Conservation (phyloP, 1,140 invertebrate species). For the Berghia stephanieae region DNA sequence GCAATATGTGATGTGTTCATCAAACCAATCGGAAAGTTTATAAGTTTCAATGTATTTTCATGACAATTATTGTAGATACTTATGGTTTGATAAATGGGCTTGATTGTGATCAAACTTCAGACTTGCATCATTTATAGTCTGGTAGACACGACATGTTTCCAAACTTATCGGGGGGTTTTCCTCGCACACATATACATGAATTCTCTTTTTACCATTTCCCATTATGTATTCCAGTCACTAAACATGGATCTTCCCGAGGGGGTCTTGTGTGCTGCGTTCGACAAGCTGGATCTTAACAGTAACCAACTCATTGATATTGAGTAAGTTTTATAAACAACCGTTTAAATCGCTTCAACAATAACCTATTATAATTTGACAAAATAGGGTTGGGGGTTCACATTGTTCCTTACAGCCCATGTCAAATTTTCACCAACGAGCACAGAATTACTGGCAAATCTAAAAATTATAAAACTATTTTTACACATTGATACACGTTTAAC, state of each 20-base stretch:
- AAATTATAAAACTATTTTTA: too few species aligned
- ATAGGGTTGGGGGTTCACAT: too few species aligned
- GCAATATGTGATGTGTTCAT: too few species aligned
- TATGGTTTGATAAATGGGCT: neutral
- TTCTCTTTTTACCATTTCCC: neutral
- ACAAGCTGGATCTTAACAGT: constrained; percentile 36
- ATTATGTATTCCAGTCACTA: constrained; percentile 25
- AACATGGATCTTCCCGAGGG: constrained; percentile 37
- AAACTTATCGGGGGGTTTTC: neutral
- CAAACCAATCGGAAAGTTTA: too few species aligned
- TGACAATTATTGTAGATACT: neutral
- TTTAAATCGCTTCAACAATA: too few species aligned
- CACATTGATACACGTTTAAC: too few species aligned
- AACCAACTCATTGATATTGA: constrained; percentile 36
- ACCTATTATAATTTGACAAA: too few species aligned
- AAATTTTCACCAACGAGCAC: too few species aligned
- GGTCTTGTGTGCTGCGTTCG: constrained; percentile 34
- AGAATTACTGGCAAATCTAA: too few species aligned
- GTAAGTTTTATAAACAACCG: constrained; percentile 25
- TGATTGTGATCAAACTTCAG: neutral
- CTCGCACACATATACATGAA: neutral
- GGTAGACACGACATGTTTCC: neutral
- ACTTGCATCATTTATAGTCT: neutral
- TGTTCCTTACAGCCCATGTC: too few species aligned
- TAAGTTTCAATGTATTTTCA: too few species aligned